phyloP scores from a whole-genome alignment of 2,113 vertebrate species.

The Pantherophis guttatus region DNA sequence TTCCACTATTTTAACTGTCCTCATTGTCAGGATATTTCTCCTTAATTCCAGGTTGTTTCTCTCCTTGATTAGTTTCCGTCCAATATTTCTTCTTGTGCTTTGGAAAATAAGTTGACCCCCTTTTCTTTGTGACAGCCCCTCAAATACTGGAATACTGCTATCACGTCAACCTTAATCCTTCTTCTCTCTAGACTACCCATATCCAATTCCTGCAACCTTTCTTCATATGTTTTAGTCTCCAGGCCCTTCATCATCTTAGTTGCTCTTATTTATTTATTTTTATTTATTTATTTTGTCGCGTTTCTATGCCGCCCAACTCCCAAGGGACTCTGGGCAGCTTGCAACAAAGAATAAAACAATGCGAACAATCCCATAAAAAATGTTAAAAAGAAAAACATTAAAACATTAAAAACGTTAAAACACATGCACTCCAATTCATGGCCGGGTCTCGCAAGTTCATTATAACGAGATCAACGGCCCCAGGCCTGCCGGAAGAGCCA shows the following conservation, averaged over 20 bases:
- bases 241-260: background rate
- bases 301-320: no score
- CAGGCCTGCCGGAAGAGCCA: no score
- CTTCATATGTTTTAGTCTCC: background rate
- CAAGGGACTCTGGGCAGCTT: no score
- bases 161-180: background rate
- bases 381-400: no score
- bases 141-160: background rate
- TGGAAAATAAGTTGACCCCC: background rate
- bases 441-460: no score
- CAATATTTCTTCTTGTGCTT: background rate
- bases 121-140: background rate
- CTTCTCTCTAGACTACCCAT: background rate
- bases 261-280: background rate
- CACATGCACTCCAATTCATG: no score
- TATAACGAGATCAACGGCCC: no score
- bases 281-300: no score
- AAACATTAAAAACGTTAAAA: no score
- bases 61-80: background rate
- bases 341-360: no score
- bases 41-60: background rate
- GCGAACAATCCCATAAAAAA: no score
- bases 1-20: background rate
- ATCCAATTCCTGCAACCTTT: background rate
- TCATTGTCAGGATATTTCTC: background rate